A percentile compares a stretch with the other conserved stretches of the same genome.
phyloP scores from a whole-genome alignment of 1,140 invertebrate genomes.

The Drosophila saltans region DNA sequence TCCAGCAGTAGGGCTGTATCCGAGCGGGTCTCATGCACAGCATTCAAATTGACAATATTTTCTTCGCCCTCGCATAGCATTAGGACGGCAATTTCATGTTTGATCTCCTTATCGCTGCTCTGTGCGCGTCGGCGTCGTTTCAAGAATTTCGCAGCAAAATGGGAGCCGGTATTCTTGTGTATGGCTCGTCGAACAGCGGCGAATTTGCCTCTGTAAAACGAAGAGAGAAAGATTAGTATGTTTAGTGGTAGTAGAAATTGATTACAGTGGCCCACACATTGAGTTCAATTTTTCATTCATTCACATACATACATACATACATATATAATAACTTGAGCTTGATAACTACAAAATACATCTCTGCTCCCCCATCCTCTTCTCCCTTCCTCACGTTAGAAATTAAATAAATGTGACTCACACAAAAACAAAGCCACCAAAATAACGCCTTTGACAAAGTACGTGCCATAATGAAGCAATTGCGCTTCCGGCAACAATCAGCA shows the following conservation, averaged over 20 bases:
- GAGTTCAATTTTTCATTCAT: slow-evolving; percentile 6
- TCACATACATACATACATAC: slow-evolving; percentile 1
- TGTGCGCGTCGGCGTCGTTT: slow-evolving; percentile 92
- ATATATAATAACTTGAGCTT: slow-evolving; percentile 43
- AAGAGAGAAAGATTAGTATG: slow-evolving; percentile 24
- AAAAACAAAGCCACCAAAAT: slow-evolving; percentile 5
- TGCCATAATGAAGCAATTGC: slow-evolving; percentile 81
- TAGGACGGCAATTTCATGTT: slow-evolving; percentile 95
- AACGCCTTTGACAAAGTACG: slow-evolving; percentile 77
- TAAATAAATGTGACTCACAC: slow-evolving; percentile 45
- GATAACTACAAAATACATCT: neutral
- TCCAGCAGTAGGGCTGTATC: slow-evolving; percentile 95
- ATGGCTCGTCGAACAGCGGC: slow-evolving; percentile 95
- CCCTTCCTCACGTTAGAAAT: slow-evolving; percentile 23
- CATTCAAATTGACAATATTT: slow-evolving; percentile 93
- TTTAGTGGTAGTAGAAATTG: no score
- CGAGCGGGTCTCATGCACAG: slow-evolving; percentile 92
- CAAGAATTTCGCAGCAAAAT: slow-evolving; percentile 98
- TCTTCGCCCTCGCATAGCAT: slow-evolving; percentile 91
- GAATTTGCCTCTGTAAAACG: slow-evolving; percentile 94
- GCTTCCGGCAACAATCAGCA: slow-evolving; percentile 69
- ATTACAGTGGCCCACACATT: slow-evolving; percentile 17
- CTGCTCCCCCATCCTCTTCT: neutral
- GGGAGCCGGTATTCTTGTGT: slow-evolving; percentile 91
- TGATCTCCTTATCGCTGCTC: slow-evolving; percentile 92